phyloP scores from a whole-genome alignment of 2,797 vertebrate genomes.

The Tangara arthus region DNA sequence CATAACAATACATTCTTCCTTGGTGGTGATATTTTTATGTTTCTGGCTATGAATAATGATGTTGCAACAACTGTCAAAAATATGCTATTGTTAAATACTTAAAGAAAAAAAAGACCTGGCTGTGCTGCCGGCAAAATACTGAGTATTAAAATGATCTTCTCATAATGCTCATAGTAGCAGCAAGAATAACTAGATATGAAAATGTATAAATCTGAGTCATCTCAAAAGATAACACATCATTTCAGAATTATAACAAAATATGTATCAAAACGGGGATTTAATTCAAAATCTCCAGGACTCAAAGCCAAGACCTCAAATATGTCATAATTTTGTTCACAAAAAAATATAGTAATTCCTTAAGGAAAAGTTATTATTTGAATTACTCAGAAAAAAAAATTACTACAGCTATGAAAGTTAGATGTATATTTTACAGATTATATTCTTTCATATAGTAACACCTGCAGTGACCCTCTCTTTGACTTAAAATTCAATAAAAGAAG shows the following conservation, averaged over 20 bases:
- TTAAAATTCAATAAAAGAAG: not conserved
- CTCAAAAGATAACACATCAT: not conserved
- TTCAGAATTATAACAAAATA: not conserved
- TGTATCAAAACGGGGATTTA: not conserved
- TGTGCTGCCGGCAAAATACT: not conserved
- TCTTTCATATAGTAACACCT: not conserved
- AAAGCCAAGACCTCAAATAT: not conserved
- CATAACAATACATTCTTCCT: not conserved
- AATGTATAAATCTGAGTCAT: not conserved
- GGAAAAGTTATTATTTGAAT: not conserved
- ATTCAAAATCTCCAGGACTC: not conserved
- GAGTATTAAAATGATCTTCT: not conserved
- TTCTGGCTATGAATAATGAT: not conserved
- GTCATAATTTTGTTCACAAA: not conserved
- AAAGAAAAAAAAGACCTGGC: not conserved
- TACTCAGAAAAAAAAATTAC: not conserved
- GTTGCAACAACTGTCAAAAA: not conserved
- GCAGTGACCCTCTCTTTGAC: not conserved
- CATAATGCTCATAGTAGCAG: not conserved
- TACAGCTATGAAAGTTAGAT: not conserved
- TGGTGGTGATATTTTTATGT: not conserved
- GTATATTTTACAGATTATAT: not conserved
- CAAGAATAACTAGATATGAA: not conserved
- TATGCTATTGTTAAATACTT: not conserved
- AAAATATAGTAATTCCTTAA: not conserved